A percentile compares a stretch with the other conserved stretches of the same genome.
These are phyloP conservation scores for Volucella bombylans DNA, from an alignment of 2,888 invertebrate genomes.

Conservation along the genomic window DNA sequence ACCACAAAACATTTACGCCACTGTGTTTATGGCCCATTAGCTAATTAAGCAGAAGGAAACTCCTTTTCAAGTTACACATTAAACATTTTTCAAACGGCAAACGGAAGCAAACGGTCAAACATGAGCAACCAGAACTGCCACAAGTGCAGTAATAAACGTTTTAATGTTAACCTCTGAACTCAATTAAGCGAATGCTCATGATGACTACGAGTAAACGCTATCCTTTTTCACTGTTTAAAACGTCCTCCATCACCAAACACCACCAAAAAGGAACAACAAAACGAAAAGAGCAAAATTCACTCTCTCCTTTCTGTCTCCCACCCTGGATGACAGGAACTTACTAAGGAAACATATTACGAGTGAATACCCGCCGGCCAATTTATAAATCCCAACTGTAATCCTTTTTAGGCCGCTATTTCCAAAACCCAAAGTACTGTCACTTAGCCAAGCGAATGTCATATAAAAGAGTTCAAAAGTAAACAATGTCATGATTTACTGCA, in stretches of 20 bases:
- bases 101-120: not conserved
- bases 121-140: not conserved
- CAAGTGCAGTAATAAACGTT: slow-evolving; percentile 27
- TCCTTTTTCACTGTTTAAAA: slow-evolving; percentile 41
- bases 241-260: slow-evolving; percentile 36
- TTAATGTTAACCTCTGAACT: slow-evolving; percentile 57
- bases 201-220: slow-evolving; percentile 1
- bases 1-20: slow-evolving; percentile 5
- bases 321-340: not conserved
- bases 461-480: slow-evolving; percentile 39
- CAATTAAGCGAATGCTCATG: slow-evolving; percentile 38
- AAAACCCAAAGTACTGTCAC: slow-evolving; percentile 19
- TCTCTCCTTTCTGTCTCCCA: not conserved
- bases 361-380: slow-evolving; percentile 6
- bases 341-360: slow-evolving; percentile 18
- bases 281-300: not conserved
- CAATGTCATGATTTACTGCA: slow-evolving; percentile 27
- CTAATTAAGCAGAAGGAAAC: slow-evolving; percentile 48
- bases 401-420: slow-evolving; percentile 3
- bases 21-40: slow-evolving; percentile 44
- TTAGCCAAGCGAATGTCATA: slow-evolving; percentile 27
- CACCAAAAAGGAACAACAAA: not conserved
- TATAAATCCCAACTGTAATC: slow-evolving; percentile 21
- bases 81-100: slow-evolving; percentile 28
- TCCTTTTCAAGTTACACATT: slow-evolving; percentile 35